Evolutionary conservation across 2,797 vertebrate genomes (phyloP).

Genomic region (Danionella dracula): DNA sequence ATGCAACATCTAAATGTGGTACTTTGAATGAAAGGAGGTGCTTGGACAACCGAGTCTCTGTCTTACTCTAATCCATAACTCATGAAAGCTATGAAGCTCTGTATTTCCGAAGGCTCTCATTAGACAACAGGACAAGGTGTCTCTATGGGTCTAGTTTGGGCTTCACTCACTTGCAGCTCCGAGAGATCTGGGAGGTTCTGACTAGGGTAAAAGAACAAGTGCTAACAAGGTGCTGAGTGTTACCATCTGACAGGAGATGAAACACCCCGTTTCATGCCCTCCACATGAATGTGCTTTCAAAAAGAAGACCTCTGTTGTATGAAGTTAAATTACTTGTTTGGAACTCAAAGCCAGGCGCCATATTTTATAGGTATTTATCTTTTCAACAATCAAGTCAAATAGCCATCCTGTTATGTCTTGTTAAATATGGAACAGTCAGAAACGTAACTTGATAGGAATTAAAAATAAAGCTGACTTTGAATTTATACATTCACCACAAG

Average conservation of each 20-base stretch:
- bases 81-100: neutral
- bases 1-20: too few species aligned
- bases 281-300: neutral
- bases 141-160: neutral
- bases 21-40: neutral
- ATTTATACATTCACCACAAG: too few species aligned
- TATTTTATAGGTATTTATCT: too few species aligned
- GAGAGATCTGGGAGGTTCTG: conserved; percentile 2
- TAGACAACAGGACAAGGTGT: neutral
- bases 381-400: too few species aligned
- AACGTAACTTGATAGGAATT: too few species aligned
- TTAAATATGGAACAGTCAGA: too few species aligned
- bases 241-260: conserved; percentile 3
- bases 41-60: neutral
- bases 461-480: too few species aligned
- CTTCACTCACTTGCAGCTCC: neutral
- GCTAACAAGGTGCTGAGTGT: conserved; percentile 9
- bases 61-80: neutral
- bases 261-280: neutral
- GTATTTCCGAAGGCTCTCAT: conserved; percentile 5
- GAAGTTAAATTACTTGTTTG: neutral
- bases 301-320: neutral
- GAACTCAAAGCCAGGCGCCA: neutral
- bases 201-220: conserved; percentile 9
- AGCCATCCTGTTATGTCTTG: too few species aligned